These are phyloP conservation scores for Pogonomyrmex californicus DNA, from an alignment of 1,140 invertebrate genomes.

Conservation along the genomic window DNA sequence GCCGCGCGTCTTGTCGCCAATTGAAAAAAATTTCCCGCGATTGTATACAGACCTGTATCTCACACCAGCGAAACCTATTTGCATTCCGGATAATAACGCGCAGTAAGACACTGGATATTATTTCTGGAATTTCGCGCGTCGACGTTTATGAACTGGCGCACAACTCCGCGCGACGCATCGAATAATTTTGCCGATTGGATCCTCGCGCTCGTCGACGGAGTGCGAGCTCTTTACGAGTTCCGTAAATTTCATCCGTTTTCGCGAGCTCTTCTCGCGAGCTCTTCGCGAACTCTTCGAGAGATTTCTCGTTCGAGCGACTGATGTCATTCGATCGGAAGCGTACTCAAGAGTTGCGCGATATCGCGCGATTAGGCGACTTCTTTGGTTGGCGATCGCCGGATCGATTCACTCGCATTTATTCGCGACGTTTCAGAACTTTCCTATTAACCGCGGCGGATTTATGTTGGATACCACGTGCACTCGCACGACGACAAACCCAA, in stretches of 20 bases:
- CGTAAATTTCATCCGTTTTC: slow-evolving; percentile 21
- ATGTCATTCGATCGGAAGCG: slow-evolving; percentile 23
- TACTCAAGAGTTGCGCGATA: slow-evolving; percentile 19
- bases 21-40: neutral
- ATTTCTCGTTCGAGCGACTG: neutral
- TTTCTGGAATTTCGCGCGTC: slow-evolving; percentile 26
- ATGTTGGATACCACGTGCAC: neutral
- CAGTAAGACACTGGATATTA: slow-evolving; percentile 31
- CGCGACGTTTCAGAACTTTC: neutral
- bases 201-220: neutral
- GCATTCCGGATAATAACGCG: slow-evolving; percentile 46
- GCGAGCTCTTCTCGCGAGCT: neutral
- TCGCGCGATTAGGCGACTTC: slow-evolving; percentile 18
- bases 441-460: neutral
- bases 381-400: neutral
- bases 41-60: slow-evolving; percentile 39
- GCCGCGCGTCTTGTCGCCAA: neutral
- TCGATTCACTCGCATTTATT: slow-evolving; percentile 35
- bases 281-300: slow-evolving; percentile 5
- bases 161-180: neutral
- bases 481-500: neutral
- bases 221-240: slow-evolving; percentile 4
- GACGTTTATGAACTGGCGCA: slow-evolving; percentile 26
- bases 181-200: slow-evolving; percentile 42
- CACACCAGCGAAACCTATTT: slow-evolving; percentile 14